phyloP scores from a whole-genome alignment of 1,140 invertebrate genomes.

The Gryon sp. region DNA sequence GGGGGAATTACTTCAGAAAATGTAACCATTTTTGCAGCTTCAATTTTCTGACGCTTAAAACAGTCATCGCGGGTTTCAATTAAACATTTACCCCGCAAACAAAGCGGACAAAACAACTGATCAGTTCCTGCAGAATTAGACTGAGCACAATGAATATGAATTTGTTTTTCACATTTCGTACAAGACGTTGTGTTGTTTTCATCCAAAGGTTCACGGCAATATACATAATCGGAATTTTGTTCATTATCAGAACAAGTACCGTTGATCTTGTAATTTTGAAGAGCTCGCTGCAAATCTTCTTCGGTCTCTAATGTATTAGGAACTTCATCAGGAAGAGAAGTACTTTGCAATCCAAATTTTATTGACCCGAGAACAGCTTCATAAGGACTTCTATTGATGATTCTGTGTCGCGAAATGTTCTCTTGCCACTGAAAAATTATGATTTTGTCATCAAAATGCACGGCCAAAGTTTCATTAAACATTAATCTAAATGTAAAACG shows the following conservation, averaged over 20 bases:
- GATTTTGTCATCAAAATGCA: no score
- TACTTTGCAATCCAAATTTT: constrained; percentile 2
- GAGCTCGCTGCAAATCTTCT: constrained; percentile 13
- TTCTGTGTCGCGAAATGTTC: constrained; percentile 18
- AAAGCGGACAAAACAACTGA: not conserved
- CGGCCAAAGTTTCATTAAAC: no score
- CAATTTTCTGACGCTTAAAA: not conserved
- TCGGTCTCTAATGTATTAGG: constrained; percentile 5
- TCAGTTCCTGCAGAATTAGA: not conserved
- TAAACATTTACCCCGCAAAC: not conserved
- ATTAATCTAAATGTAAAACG: not conserved
- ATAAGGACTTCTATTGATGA: constrained; percentile 23
- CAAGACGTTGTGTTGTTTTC: no score
- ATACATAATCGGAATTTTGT: no score
- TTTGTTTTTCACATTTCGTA: no score
- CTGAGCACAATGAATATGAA: not conserved
- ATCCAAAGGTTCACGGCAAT: not conserved
- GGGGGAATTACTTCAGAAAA: not conserved
- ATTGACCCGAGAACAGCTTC: constrained; percentile 15
- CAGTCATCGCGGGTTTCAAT: constrained; percentile 6
- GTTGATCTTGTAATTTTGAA: not conserved
- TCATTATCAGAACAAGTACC: not conserved
- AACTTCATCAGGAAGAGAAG: constrained; percentile 1
- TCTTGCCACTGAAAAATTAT: constrained; percentile 24
- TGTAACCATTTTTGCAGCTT: constrained; percentile 9